Base-by-base conservation (phyloP, 1,140 invertebrate species). In the Araneus ventricosus region DNA sequence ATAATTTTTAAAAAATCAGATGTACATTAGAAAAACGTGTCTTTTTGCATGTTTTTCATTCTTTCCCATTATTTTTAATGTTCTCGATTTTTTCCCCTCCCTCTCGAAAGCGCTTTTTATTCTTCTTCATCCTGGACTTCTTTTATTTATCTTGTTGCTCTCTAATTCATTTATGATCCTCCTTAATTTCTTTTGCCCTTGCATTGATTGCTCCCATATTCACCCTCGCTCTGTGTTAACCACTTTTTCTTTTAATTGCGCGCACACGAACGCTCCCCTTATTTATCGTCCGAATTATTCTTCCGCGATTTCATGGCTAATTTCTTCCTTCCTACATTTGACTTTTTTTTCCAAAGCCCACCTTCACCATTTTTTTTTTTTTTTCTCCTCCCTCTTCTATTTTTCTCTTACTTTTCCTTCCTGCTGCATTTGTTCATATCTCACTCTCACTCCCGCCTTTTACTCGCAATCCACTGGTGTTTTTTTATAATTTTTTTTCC, bases 221-320 rank as follows among this genome's bases (percentile, higher is more conserved):
- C 39, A 22, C 75, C 30, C 80, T n/a, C 10, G 41, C 6, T 39
- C 10, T 82, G 20, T 82, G 37, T 45, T 45, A 41, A 82, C 41
- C 80, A 41, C 39, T 45, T 82, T 37, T 82, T 52, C 80, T 82
- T 52, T 82, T 82, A 82, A 82, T 82, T 82, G 80, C 41, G 20
- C 70, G 22, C 30, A 30, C 70, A 75, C 70, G 70, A 75, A 34
- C 80, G 80, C 39, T 52, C 80, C 41, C 70, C 80, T 82, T 82
- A 82, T 82, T 52, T 82, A 52, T 52, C 80, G 80, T 52, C 37
- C 24, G 80, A 82, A 82, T 67, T 70, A 88, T 88, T 88, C 86
- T 70, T 45, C 59, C 34, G 86, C 63, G 59, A 88, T 88, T 88
- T 88, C 59, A 70, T 70, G 34, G 86, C 86, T 88, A 88, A 88